Percentiles rank a stretch among this genome's conserved stretches.
Evolutionary conservation across 2,888 invertebrate genomes (phyloP).

Genomic region (Cryptus viduatorius): DNA sequence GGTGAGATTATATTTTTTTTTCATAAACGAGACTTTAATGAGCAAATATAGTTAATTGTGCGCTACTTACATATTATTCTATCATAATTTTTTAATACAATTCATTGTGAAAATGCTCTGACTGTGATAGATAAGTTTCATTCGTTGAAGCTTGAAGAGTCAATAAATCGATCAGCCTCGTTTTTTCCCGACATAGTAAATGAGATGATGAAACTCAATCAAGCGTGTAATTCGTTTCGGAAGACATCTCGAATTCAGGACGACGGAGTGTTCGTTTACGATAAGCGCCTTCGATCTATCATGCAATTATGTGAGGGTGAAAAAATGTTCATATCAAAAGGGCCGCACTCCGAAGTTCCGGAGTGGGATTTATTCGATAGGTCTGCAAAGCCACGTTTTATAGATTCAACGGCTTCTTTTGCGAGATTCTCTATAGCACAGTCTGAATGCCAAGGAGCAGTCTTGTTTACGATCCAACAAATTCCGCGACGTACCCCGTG

Average conservation of each 20-base stretch:
- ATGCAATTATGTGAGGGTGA: conserved; percentile 30
- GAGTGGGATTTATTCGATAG: conserved; percentile 25
- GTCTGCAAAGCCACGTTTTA: conserved; percentile 28
- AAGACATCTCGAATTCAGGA: conserved; percentile 25
- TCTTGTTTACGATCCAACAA: conserved; percentile 74
- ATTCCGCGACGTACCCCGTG: conserved; percentile 69
- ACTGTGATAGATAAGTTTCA: conserved; percentile 72
- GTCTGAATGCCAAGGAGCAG: conserved; percentile 53
- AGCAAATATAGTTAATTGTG: conserved; percentile 35
- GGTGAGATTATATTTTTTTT: conserved; percentile 81
- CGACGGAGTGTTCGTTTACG: conserved; percentile 32
- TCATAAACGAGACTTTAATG: neutral
- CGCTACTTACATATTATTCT: neutral
- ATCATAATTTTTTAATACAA: conserved; percentile 37
- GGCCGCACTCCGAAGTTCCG: conserved; percentile 13
- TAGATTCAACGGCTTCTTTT: conserved; percentile 36
- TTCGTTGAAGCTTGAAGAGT: conserved; percentile 59
- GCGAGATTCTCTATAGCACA: conserved; percentile 8
- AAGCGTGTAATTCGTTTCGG: conserved; percentile 65
- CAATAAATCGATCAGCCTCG: conserved; percentile 55
- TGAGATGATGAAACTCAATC: conserved; percentile 69
- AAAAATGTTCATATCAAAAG: conserved; percentile 48
- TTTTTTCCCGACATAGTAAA: conserved; percentile 38
- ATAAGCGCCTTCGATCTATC: conserved; percentile 31
- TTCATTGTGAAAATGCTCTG: conserved; percentile 25